A percentile compares a stretch with the other conserved stretches of the same genome.
phyloP scores from a whole-genome alignment of 2,797 vertebrate genomes.

The Danio albolineatus region DNA sequence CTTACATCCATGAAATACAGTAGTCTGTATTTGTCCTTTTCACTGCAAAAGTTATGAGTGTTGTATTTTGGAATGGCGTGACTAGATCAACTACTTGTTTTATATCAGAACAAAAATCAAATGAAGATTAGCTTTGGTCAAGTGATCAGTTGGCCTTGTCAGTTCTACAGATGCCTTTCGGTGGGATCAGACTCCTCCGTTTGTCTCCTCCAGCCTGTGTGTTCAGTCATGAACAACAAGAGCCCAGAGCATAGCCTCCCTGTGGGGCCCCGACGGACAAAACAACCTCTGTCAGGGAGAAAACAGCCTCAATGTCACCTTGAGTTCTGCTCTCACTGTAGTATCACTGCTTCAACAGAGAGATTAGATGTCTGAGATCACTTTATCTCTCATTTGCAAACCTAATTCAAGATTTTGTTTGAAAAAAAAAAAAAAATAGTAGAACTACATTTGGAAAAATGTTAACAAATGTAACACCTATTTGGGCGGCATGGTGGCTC shows the following conservation, averaged over 20 bases:
- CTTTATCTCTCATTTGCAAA: slow-evolving; percentile 15
- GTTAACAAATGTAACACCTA: neutral
- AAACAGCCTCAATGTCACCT: slow-evolving; percentile 32
- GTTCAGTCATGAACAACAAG: slow-evolving; percentile 10
- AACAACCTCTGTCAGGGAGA: slow-evolving; percentile 9
- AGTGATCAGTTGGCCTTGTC: neutral
- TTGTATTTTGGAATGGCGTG: neutral
- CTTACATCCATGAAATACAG: neutral
- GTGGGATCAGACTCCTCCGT: neutral
- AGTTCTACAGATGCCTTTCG: slow-evolving; percentile 24
- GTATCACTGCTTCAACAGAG: neutral
- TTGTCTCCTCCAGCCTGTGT: slow-evolving; percentile 16
- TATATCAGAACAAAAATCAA: too few relatives aligned
- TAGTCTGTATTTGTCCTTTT: neutral
- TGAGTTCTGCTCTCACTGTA: slow-evolving; percentile 13
- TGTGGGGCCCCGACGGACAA: slow-evolving; percentile 7
- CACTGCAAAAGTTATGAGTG: neutral
- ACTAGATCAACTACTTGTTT: too few relatives aligned
- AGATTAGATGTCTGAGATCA: slow-evolving; percentile 14
- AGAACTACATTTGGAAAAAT: neutral
- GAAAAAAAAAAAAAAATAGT: neutral
- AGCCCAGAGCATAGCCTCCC: slow-evolving; percentile 3
- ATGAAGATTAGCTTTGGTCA: neutral
- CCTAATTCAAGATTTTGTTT: neutral
- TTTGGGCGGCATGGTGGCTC: too few relatives aligned